A percentile compares a stretch with the other conserved stretches of the same genome.
These are phyloP conservation scores for Liposcelis brunnea DNA, from an alignment of 2,888 invertebrate species.

Conservation along the genomic window DNA sequence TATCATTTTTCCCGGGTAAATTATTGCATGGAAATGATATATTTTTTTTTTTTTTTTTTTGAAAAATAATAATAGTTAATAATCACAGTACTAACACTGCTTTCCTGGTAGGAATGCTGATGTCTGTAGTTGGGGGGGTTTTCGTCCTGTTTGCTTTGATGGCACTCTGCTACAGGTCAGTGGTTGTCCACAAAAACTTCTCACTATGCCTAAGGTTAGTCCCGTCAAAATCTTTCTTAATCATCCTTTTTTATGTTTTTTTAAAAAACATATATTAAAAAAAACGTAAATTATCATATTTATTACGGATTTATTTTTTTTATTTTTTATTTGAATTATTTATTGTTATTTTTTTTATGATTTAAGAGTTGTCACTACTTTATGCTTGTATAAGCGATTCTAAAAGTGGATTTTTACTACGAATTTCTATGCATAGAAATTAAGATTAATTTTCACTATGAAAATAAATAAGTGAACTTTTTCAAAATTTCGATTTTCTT, in stretches of 20 bases:
- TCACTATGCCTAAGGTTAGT: conserved; percentile 97
- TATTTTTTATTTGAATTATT: neutral
- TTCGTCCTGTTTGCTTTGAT: conserved; percentile 96
- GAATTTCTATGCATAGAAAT: too few species aligned
- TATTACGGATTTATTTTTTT: neutral
- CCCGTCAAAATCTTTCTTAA: conserved; percentile 36
- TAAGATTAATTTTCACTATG: too few species aligned
- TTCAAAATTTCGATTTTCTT: too few species aligned
- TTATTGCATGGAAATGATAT: too few species aligned
- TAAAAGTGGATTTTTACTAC: too few species aligned
- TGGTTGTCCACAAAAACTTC: conserved; percentile 97
- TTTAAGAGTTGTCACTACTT: too few species aligned
- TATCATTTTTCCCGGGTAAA: neutral
- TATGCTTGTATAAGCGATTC: too few species aligned
- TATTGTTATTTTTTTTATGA: conserved; percentile 1
- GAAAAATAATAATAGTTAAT: conserved; percentile 50
- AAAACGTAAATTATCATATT: neutral
- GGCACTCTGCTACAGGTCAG: conserved; percentile 99
- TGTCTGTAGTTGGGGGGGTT: conserved; percentile 98
- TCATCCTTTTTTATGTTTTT: conserved; percentile 12
- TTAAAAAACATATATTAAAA: conserved; percentile 14
- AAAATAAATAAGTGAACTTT: too few species aligned
- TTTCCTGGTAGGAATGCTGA: conserved; percentile 93
- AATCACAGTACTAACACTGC: conserved; percentile 95
- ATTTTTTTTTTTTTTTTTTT: conserved; percentile 10